phyloP scores from a whole-genome alignment of 2,888 invertebrate species.

The Nowickia ferox region DNA sequence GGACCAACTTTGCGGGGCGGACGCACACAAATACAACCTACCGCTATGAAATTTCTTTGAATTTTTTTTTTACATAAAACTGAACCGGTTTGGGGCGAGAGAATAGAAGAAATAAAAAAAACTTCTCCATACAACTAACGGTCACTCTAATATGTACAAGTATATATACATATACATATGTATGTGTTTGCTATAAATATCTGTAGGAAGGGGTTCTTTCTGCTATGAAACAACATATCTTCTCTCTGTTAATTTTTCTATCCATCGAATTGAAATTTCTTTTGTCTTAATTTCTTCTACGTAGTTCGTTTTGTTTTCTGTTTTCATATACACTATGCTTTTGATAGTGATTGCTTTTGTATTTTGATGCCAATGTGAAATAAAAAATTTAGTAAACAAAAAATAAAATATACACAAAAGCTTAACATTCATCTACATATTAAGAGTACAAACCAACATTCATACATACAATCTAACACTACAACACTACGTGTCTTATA shows the following conservation, averaged over 20 bases:
- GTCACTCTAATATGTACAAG: no score
- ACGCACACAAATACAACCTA: no score
- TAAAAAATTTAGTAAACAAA: slow-evolving; percentile 44
- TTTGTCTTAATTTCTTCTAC: slow-evolving; percentile 73
- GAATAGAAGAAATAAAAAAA: no score
- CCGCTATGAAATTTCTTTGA: no score
- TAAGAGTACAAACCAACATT: no score
- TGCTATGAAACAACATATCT: slow-evolving; percentile 31
- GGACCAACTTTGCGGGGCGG: no score
- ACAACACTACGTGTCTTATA: no score
- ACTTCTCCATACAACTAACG: no score
- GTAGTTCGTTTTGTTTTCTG: slow-evolving; percentile 19
- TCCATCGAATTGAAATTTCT: slow-evolving; percentile 71
- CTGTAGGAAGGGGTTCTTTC: not conserved
- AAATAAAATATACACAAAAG: slow-evolving; percentile 54
- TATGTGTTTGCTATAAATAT: not conserved
- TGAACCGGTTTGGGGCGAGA: no score
- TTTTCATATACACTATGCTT: slow-evolving; percentile 64
- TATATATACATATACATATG: not conserved
- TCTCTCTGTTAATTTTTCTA: slow-evolving; percentile 58
- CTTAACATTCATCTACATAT: slow-evolving; percentile 50
- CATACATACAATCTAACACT: no score
- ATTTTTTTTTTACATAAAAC: no score
- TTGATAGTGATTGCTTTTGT: slow-evolving; percentile 71
- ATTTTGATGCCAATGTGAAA: slow-evolving; percentile 63